Base-by-base conservation (phyloP, 1,140 invertebrate species). In the Penaeus vannamei region DNA sequence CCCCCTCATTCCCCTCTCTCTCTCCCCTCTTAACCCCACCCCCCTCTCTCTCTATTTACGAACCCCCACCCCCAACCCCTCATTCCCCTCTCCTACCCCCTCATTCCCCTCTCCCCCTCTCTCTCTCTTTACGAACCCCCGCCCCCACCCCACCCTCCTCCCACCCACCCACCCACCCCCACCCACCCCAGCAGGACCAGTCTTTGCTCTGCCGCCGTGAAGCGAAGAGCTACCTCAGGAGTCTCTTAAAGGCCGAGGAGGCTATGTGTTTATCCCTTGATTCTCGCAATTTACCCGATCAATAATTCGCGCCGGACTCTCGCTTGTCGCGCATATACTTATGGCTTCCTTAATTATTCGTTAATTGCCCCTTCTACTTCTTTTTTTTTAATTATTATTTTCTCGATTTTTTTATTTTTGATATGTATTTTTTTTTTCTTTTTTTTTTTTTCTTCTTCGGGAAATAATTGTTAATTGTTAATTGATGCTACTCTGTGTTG, bases 181-280 rank as follows among this genome's bases (percentile, higher is more conserved):
- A 10, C 10, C 3, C 46, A 2, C 10, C 46, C 3, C 46, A 53
- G 10, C 3, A 7, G 14, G 14, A 53, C 8, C 8, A 12, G 42
- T 53, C 46, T 53, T 12, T 53, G 46, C 46, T 12, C 46, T 53
- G 10, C 46, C 46, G 46, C 46, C 46, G 14, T 53, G 46, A 53
- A 53, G 46, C 3, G 10, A 8, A 53, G 3, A 14, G 82, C 82
- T 84, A 66, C 82, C 60, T 64, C 82, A 66, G 82, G 23, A 84
- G 82, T 84, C 61, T n/a, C 23, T 32, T 53, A 46, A 36, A 42
- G 82, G 17, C 29, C 46, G 32, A n/a, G 22, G 29, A 32, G 14
- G 42, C 61, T 59, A 36, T 84, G 46, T 84, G 82, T 84, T 84
- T 84, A 84, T 84, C 82, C 69, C 82, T 66, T 66, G 69, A 69